Conservation (phyloP, 2,797 vertebrate species). For the Euphonia xanthogaster region DNA sequence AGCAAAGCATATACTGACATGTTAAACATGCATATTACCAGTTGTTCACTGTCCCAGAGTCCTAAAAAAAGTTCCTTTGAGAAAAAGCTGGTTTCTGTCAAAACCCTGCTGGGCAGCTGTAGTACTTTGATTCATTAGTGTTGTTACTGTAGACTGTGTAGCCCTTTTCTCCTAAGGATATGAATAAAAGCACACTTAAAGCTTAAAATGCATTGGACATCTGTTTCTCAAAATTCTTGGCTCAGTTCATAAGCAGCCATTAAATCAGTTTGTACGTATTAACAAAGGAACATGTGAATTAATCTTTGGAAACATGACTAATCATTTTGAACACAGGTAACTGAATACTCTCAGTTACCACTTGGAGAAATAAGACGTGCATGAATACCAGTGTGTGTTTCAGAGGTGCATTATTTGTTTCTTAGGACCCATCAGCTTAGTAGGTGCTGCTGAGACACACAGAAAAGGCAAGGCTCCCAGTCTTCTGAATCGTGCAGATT, state of each 20-base stretch:
- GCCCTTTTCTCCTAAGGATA: constrained; percentile 56
- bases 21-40: constrained; percentile 26
- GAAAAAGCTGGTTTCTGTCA: constrained; percentile 64
- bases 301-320: constrained; percentile 52
- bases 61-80: constrained; percentile 31
- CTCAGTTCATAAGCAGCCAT: constrained; percentile 45
- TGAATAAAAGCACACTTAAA: constrained; percentile 57
- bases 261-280: constrained; percentile 18
- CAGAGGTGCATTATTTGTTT: background rate
- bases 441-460: background rate
- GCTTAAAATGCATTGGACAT: constrained; percentile 33
- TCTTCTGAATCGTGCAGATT: background rate
- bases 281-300: constrained; percentile 43
- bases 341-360: constrained; percentile 31
- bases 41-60: constrained; percentile 27
- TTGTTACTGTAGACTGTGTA: constrained; percentile 55
- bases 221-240: constrained; percentile 55
- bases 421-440: background rate
- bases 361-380: background rate
- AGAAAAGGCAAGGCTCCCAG: background rate
- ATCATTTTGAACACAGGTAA: constrained; percentile 42
- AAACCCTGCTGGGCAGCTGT: constrained; percentile 59
- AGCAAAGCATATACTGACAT: background rate
- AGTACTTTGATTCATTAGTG: constrained; percentile 51
- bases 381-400: constrained; percentile 3